A percentile compares a stretch with the other conserved stretches of the same genome.
Evolutionary conservation across 2,888 invertebrate species (phyloP).

Genomic region (Troides oblongomaculatus): DNA sequence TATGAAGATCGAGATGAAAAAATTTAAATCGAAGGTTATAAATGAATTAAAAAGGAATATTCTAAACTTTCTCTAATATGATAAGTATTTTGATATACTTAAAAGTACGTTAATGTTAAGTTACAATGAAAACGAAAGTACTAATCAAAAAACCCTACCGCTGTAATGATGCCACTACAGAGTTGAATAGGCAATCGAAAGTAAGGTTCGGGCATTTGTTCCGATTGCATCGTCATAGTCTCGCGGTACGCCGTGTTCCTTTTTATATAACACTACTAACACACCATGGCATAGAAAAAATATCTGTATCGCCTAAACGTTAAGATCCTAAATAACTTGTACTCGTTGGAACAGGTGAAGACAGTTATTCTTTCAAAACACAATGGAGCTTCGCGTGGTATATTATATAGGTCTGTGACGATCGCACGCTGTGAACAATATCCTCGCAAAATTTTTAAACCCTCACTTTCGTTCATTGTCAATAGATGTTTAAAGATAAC

Average conservation of each 20-base stretch:
- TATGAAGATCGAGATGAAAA: too few relatives aligned
- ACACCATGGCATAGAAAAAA: background rate
- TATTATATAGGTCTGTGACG: constrained; percentile 35
- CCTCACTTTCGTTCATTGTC: constrained; percentile 66
- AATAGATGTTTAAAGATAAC: constrained; percentile 50
- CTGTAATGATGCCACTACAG: constrained; percentile 17
- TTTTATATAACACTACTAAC: constrained; percentile 22
- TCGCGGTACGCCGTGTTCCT: constrained; percentile 17
- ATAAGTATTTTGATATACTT: constrained; percentile 14
- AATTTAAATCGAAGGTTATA: too few relatives aligned
- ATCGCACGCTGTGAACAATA: constrained; percentile 72
- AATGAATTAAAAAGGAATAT: too few relatives aligned
- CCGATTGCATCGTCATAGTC: constrained; percentile 25
- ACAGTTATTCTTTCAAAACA: constrained; percentile 16
- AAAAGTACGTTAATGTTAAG: constrained; percentile 11
- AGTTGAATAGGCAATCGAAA: constrained; percentile 43
- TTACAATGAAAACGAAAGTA: constrained; percentile 37
- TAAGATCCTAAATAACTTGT: constrained; percentile 16
- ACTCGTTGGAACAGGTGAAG: constrained; percentile 20
- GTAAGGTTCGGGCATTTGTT: constrained; percentile 40
- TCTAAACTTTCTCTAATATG: background rate
- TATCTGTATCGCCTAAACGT: background rate
- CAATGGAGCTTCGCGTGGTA: constrained; percentile 31
- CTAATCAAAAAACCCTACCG: constrained; percentile 23
- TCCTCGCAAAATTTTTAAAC: constrained; percentile 70